These are phyloP conservation scores for Silurus aristotelis DNA, from an alignment of 2,797 vertebrate genomes.

Conservation along the genomic window DNA sequence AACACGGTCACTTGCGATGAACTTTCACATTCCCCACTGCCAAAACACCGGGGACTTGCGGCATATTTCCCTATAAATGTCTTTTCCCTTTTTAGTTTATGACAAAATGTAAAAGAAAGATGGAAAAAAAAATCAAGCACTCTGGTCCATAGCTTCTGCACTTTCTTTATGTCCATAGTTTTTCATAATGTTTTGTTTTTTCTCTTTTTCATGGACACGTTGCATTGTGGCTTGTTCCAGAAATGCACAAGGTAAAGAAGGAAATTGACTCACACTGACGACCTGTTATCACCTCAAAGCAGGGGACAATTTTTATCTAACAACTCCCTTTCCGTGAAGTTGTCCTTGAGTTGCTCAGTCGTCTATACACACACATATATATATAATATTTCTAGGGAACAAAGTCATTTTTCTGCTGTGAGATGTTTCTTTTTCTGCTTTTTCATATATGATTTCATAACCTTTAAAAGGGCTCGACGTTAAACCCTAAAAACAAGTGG, in stretches of 20 bases:
- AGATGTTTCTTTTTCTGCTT: constrained; percentile 64
- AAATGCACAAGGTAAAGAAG: constrained; percentile 45
- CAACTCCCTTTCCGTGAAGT: constrained; percentile 54
- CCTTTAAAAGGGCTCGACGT: constrained; percentile 60
- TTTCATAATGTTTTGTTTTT: constrained; percentile 42
- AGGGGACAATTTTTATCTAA: constrained; percentile 16
- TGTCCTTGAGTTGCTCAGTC: constrained; percentile 68
- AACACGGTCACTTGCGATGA: constrained; percentile 60
- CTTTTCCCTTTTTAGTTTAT: constrained; percentile 54
- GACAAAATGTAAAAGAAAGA: constrained; percentile 58
- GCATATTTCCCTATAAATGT: constrained; percentile 65
- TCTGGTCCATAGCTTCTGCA: constrained; percentile 26
- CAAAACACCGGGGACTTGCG: constrained; percentile 25
- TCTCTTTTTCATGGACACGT: constrained; percentile 56
- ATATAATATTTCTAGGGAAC: constrained; percentile 65
- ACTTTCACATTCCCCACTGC: constrained; percentile 55
- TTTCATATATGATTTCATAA: constrained; percentile 66
- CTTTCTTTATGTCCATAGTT: constrained; percentile 31
- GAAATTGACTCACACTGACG: constrained; percentile 54
- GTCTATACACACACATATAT: constrained; percentile 76
- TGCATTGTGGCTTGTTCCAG: constrained; percentile 56
- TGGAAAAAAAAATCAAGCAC: constrained; percentile 53
- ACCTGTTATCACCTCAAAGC: constrained; percentile 20
- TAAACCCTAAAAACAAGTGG: constrained; percentile 67
- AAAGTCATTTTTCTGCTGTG: constrained; percentile 69